These are phyloP conservation scores for Propsilocerus akamusi DNA, from an alignment of 1,140 invertebrate species.

Conservation along the genomic window DNA sequence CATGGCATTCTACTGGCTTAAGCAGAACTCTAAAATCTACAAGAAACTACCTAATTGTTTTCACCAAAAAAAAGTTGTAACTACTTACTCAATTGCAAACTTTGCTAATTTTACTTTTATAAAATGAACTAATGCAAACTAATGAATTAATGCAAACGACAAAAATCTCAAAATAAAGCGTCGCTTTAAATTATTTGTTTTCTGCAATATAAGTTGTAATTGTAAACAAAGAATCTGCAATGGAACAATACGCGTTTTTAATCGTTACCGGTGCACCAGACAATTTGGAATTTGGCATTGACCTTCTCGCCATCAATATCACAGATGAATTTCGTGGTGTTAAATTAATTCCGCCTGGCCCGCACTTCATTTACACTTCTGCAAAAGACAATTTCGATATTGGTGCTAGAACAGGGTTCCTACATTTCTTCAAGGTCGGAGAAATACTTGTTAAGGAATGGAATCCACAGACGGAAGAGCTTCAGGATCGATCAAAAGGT, in stretches of 20 bases:
- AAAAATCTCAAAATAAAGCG: no score
- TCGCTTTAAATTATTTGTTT: no score
- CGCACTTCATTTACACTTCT: constrained; percentile 82
- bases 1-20: no score
- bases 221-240: no score
- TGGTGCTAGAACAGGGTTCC: constrained; percentile 58
- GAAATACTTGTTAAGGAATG: constrained; percentile 80
- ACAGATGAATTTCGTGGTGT: constrained; percentile 84
- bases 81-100: no score
- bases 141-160: no score
- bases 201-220: no score
- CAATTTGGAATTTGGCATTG: constrained; percentile 91
- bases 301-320: constrained; percentile 86
- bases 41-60: no score
- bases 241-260: constrained; percentile 66
- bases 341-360: constrained; percentile 96
- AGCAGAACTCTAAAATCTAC: no score
- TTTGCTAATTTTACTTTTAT: no score
- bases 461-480: constrained; percentile 49
- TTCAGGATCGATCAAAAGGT: constrained; percentile 31
- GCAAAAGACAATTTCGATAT: constrained; percentile 31
- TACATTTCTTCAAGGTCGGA: constrained; percentile 63
- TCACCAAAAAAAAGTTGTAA: no score
- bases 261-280: constrained; percentile 66
- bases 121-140: no score